Percentiles rank a stretch among this genome's conserved stretches.
Conservation (phyloP, 1,140 invertebrate genomes). For the Calliopsis andreniformis region DNA sequence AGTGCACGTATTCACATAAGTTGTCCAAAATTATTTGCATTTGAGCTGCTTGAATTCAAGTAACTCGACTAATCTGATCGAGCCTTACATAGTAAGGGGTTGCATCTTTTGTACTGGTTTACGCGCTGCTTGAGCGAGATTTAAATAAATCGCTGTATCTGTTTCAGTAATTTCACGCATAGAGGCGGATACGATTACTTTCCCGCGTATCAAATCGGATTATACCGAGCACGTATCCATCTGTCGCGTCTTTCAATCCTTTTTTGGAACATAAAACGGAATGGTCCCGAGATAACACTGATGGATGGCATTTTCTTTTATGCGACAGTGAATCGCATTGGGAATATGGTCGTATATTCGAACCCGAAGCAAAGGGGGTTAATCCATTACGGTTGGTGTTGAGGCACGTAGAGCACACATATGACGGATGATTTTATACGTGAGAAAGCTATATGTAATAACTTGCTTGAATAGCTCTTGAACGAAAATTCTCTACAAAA, state of each 20-base stretch:
- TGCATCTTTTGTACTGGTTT: too few relatives aligned
- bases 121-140: too few relatives aligned
- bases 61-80: too few relatives aligned
- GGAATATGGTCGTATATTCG: conserved; percentile 23
- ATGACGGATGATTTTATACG: conserved; percentile 1
- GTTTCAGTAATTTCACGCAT: background rate
- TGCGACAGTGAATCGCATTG: conserved; percentile 39
- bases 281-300: conserved; percentile 35
- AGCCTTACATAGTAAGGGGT: too few relatives aligned
- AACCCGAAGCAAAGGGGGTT: conserved; percentile 41
- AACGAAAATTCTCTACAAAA: too few relatives aligned
- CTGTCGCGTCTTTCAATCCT: conserved; percentile 12
- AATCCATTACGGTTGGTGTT: conserved; percentile 53
- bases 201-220: conserved; percentile 22
- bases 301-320: conserved; percentile 45
- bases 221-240: conserved; percentile 12
- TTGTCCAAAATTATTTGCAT: too few relatives aligned
- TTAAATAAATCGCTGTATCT: too few relatives aligned
- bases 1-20: too few relatives aligned
- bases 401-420: conserved; percentile 47
- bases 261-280: background rate
- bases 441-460: conserved; percentile 8
- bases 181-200: background rate
- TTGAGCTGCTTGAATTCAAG: too few relatives aligned
- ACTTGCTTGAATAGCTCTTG: background rate